Base-by-base conservation (phyloP, 2,888 invertebrate genomes). In the Euzophera pinguis region DNA sequence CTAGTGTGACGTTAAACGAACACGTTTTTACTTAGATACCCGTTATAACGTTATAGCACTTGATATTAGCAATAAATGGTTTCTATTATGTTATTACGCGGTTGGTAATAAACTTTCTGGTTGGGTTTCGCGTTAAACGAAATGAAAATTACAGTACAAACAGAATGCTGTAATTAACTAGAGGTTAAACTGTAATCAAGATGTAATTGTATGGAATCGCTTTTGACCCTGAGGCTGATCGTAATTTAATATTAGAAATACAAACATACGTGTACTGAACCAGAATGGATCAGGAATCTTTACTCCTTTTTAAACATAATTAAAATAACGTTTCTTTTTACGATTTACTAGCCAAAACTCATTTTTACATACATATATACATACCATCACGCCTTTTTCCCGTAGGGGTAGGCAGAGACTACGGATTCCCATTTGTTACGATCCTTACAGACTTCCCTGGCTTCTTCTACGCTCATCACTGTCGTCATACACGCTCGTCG, bases 141-240 rank as follows among this genome's bases (percentile, higher is more conserved):
- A 57, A 56, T 50, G 12, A 22, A 34, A 49, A 52, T 45, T 51
- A 47, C 22, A 51, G 22, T 35, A 47, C 50, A 55, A 60, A 52
- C 51, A 43, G 38, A 39, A 38, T 64, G 63, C 63, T 60, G 73
- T 78, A 78, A 82, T 84, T 81, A 80, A 78, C 71, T 55, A 69
- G 71, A 77, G 73, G 75, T 79, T 78, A 78, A 74, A 73, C 67
- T 73, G 71, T 73, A 82, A 80, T 83, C 77, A 76, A 82, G 78
- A 71, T 73, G 71, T 83, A 77, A 81, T 81, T 73, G 75, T 73
- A 68, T 70, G 68, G 69, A 71, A 78, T 78, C 65, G 68, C 69
- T 65, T 69, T 63, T 73, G 65, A 71, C 77, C 78, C 62, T 75
- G 56, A 5, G 80, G 72, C 72, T 53, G 73, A 13, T 63, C 57